These are phyloP conservation scores for Bradypodion ventrale DNA, from an alignment of 2,797 vertebrate species.

Conservation along the genomic window DNA sequence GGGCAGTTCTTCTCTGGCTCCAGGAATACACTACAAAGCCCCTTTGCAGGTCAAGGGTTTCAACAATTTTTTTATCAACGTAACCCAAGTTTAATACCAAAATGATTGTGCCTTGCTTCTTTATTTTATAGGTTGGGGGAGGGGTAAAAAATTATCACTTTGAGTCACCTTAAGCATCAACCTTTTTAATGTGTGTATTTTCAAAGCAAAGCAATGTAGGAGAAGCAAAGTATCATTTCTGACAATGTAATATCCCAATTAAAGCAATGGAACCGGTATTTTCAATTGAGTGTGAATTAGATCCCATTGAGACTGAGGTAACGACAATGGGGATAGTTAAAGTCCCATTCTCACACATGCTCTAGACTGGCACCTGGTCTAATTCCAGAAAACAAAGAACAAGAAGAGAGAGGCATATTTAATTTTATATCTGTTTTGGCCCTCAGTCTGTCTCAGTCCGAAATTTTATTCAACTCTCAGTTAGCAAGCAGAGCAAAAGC, in stretches of 20 bases:
- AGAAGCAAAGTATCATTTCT: not conserved
- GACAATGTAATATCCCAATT: not conserved
- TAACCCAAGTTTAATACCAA: too few relatives aligned
- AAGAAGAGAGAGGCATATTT: not conserved
- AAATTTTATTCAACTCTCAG: not conserved
- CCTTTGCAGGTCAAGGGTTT: too few relatives aligned
- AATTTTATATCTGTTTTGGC: not conserved
- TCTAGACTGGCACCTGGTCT: not conserved
- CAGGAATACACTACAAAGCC: too few relatives aligned
- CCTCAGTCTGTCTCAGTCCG: not conserved
- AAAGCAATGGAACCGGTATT: not conserved
- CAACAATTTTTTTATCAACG: too few relatives aligned
- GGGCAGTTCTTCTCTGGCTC: too few relatives aligned
- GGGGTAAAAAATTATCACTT: too few relatives aligned
- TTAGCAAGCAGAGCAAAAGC: not conserved
- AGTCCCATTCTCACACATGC: not conserved
- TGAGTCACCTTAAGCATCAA: too few relatives aligned
- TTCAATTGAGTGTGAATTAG: not conserved
- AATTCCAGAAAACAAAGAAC: not conserved
- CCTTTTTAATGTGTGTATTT: not conserved
- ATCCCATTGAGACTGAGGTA: not conserved
- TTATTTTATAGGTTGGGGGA: too few relatives aligned
- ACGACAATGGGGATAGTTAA: not conserved
- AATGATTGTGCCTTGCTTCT: too few relatives aligned
- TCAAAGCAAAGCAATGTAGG: not conserved